Evolutionary conservation across 2,797 vertebrate species (phyloP), one percentile per base, ranked within the genome.

Genomic region (Lithobates pipiens): DNA sequence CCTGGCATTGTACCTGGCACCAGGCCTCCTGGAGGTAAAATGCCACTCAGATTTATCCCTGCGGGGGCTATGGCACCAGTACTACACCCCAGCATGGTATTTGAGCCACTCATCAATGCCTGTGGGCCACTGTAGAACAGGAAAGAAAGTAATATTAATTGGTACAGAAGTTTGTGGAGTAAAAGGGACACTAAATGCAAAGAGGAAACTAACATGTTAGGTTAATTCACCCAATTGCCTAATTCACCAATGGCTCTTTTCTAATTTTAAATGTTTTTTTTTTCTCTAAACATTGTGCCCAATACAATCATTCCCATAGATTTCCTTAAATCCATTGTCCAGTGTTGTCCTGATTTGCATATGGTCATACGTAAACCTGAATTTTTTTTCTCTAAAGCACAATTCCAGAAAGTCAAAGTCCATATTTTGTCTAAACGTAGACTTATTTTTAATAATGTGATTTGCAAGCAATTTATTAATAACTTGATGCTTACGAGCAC

Each of bases 91-190:
- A 99, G 91, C 97, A 98, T 94, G 61, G 97, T 93, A 90, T 95
- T 97, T 88, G 97, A 97, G 90, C 97, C 95, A 88, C 96, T 97
- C 97, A 98, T 98, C 94, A 99, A 91, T 85, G 97, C 96, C 93
- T 98, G 98, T 80, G 97, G 95, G 93, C 97, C 98, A 94, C 97
- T 98, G 93, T 76, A 91, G 88, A 91, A 92, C 88, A 93, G 90
- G 88, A 92, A 93, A 91, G 90, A 92, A 89, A 91, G 89, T 42
- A 10, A 88, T 27, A 89, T 94, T 90, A 94, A 90, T 90, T 34
- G 50, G 73, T 83, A 46, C 29, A 29, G 54, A 74, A 89, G 21
- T 61, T 61, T 23, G 18, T 61, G 54, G 54, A 61, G 21, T 23
- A 61, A 61, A 61, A 61, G 54, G 54, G 54, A 61, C 21, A 61